Conservation (phyloP, 2,113 vertebrate genomes). For the Rhabdornis inornatus region DNA sequence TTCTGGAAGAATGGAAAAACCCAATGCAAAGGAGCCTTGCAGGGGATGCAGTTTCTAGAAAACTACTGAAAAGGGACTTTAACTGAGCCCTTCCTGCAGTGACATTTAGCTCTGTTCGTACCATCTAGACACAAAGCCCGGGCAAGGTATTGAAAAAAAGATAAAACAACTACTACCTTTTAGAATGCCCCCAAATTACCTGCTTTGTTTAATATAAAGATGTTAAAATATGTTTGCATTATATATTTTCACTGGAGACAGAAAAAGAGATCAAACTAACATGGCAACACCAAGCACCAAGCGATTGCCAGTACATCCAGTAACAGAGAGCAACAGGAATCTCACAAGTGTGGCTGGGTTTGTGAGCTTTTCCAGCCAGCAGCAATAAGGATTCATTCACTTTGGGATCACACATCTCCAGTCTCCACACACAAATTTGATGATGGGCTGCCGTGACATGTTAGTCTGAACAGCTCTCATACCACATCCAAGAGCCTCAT, state of each 20-base stretch:
- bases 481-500: not conserved
- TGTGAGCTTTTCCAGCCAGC: not conserved
- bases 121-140: not conserved
- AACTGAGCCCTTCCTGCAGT: not conserved
- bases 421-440: not conserved
- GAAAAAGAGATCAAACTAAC: not conserved
- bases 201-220: not conserved
- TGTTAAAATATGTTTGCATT: not conserved
- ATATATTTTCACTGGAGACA: not conserved
- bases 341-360: not conserved
- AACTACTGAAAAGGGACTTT: not conserved
- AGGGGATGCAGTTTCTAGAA: not conserved
- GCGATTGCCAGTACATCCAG: not conserved
- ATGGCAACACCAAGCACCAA: not conserved
- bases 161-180: not conserved
- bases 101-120: not conserved
- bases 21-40: not conserved
- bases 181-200: not conserved
- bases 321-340: not conserved
- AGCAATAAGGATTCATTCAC: not conserved
- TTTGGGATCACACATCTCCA: not conserved
- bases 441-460: not conserved
- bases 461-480: not conserved
- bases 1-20: slow-evolving; percentile 19
- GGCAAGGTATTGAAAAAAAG: not conserved